phyloP scores from a whole-genome alignment of 2,113 vertebrate genomes.

The Pavo muticus region DNA sequence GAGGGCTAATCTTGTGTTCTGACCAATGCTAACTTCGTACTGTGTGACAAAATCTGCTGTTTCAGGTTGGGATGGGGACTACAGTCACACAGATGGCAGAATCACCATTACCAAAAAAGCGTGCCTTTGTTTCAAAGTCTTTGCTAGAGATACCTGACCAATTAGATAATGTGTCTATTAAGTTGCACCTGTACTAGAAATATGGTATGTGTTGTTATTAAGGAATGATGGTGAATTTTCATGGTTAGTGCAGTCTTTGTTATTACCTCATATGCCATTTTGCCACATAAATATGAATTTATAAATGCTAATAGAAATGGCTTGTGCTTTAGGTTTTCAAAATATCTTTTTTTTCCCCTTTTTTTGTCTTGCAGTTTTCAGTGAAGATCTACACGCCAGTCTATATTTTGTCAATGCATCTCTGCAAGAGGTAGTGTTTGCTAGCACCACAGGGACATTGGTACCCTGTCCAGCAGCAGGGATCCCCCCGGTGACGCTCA shows the following conservation, averaged over 20 bases:
- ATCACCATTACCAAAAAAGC: background rate
- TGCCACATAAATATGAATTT: background rate
- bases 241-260: background rate
- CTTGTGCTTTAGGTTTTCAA: background rate
- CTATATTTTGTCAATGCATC: constrained; percentile 99
- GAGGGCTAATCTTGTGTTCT: background rate
- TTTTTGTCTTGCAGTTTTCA: constrained; percentile 88
- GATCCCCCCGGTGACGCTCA: constrained; percentile 92
- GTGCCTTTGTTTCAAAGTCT: background rate
- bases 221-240: background rate
- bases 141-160: background rate
- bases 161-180: background rate
- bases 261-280: background rate
- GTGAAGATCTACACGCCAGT: constrained; percentile 98
- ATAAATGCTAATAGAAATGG: background rate
- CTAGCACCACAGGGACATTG: constrained; percentile 97
- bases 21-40: background rate
- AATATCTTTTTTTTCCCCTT: background rate
- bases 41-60: background rate
- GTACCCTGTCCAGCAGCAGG: constrained; percentile 99
- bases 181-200: background rate
- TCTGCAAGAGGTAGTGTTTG: constrained; percentile 99
- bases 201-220: background rate
- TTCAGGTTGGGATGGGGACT: background rate
- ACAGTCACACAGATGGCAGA: background rate